Evolutionary conservation across 2,888 invertebrate species (phyloP), one percentile per base, ranked within the genome.

Genomic region (Taphrorychus bicolor): DNA sequence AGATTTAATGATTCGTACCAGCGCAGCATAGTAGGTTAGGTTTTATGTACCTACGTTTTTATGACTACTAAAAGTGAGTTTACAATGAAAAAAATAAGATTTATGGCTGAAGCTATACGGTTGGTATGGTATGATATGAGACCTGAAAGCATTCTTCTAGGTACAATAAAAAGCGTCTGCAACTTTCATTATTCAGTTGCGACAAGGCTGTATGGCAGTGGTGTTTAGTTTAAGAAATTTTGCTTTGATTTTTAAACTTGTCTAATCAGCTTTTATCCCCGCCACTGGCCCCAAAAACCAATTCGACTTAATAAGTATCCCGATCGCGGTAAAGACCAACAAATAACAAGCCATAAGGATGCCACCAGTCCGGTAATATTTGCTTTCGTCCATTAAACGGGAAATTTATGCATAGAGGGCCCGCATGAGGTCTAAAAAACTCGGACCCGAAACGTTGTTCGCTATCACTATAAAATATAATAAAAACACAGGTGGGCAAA

Each of bases 381-480:
- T 59, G 67, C 40, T 66, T 57, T 62, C 62, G 53, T 45, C 67
- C 62, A 59, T 68, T 68, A 63, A 63, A 68, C 49, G 17, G 32
- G 14, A 59, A 64, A 68, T 68, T 63, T 68, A 68, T 68, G 63
- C 68, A 64, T 68, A 68, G 58, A 48, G 17, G 56, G 60, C 57
- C 68, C 21, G 68, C 64, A 68, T 64, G 68, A 16, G 68, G 68
- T 68, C 68, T 48, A 61, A 23, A 54, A 67, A 66, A 61, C 48
- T 42, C 59, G 19, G 22, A 4, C 40, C 17, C 32, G 56, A 60
- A 61, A 60, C 41, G 53, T 60, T 67, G 58, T 51, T 45, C 32
- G 57, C 62, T 51, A 67, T 62, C 57, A 63, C 62, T 58, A 67
- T 67, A 67, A 67, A 67, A 62, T 67, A 67, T 41, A 53, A 61